Percentiles rank a stretch among this genome's conserved stretches.
Evolutionary conservation across 2,888 invertebrate species (phyloP).

Genomic region (Trisateles emortualis): DNA sequence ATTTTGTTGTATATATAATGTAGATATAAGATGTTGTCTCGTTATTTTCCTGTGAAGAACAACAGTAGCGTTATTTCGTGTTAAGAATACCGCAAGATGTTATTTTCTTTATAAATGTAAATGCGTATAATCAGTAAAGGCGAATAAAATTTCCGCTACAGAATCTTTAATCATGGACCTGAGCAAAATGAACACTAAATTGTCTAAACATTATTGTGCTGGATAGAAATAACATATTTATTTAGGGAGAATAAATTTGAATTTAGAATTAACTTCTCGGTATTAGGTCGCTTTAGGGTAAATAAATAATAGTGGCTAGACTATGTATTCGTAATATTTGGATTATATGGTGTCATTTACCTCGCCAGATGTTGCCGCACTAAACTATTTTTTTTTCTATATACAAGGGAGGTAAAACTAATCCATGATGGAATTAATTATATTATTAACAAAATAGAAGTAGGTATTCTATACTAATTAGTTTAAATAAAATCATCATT

Average conservation of each 20-base stretch:
- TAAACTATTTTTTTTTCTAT: too few species aligned
- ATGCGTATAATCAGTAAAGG: slow-evolving; percentile 34
- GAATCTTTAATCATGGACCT: slow-evolving; percentile 45
- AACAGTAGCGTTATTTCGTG: slow-evolving; percentile 22
- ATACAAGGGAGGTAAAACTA: too few species aligned
- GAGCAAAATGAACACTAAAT: slow-evolving; percentile 26
- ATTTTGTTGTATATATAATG: not conserved
- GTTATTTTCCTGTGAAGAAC: not conserved
- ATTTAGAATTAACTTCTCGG: not conserved
- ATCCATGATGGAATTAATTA: too few species aligned
- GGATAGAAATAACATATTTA: not conserved
- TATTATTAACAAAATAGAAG: too few species aligned
- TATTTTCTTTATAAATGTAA: slow-evolving; percentile 28
- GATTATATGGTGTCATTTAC: too few species aligned
- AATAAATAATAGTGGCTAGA: too few species aligned
- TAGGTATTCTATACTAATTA: too few species aligned
- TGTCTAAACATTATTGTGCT: not conserved
- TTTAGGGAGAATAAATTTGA: not conserved
- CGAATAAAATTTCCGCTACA: slow-evolving; percentile 35
- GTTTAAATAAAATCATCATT: too few species aligned
- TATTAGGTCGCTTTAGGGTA: too few species aligned
- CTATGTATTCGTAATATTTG: too few species aligned
- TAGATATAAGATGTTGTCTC: not conserved
- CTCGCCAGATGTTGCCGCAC: too few species aligned
- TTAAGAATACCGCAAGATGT: slow-evolving; percentile 20